phyloP scores from a whole-genome alignment of 1,140 invertebrate genomes.

The Ruditapes philippinarum region DNA sequence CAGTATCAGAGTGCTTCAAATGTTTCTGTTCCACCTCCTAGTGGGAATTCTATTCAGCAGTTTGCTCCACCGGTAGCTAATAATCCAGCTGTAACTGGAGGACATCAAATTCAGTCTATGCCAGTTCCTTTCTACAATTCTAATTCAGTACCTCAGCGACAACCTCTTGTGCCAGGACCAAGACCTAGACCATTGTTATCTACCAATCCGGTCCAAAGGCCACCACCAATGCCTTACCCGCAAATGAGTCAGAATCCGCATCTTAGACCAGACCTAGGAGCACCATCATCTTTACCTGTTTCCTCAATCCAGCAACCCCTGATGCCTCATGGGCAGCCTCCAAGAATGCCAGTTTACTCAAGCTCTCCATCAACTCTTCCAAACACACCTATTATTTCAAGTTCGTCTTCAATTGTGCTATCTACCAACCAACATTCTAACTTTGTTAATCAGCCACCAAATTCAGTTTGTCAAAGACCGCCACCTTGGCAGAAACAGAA shows the following conservation, averaged over 20 bases:
- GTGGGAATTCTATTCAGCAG: neutral
- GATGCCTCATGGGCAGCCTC: neutral
- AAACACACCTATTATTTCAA: neutral
- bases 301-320: neutral
- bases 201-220: neutral
- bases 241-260: neutral
- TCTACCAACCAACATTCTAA: neutral
- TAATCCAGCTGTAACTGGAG: neutral
- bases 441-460: neutral
- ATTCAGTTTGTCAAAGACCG: neutral
- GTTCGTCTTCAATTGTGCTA: neutral
- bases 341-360: neutral
- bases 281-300: neutral
- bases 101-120: neutral
- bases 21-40: neutral
- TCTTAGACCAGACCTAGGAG: neutral
- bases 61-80: neutral
- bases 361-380: neutral
- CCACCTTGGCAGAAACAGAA: neutral
- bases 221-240: neutral
- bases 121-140: neutral
- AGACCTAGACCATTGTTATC: neutral
- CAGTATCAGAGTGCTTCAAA: neutral
- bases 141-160: too few species aligned
- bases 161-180: neutral